phyloP scores from a whole-genome alignment of 1,140 invertebrate species.

The Tetramorium simillimum region DNA sequence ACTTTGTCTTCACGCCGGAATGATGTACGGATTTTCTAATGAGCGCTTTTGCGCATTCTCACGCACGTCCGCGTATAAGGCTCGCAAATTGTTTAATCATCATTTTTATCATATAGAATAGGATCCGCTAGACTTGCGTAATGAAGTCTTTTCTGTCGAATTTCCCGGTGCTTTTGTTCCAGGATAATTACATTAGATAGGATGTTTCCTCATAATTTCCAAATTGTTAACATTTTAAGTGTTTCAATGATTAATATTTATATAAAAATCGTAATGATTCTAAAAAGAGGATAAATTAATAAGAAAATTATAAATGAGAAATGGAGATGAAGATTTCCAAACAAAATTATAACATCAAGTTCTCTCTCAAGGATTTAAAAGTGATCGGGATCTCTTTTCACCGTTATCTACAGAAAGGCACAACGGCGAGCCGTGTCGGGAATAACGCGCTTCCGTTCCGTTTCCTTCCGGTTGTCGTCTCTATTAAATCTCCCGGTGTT shows the following conservation, averaged over 20 bases:
- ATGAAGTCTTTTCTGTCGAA: neutral
- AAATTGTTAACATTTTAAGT: neutral
- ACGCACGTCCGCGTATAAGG: neutral
- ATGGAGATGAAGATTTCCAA: neutral
- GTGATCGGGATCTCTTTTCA: neutral
- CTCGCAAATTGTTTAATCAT: constrained; percentile 20
- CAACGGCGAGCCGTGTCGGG: neutral
- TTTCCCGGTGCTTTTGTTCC: neutral
- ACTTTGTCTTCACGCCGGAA: constrained; percentile 7
- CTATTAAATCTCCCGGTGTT: neutral
- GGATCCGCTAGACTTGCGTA: neutral
- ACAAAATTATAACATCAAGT: neutral
- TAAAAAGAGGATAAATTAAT: neutral
- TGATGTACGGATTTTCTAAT: constrained; percentile 16
- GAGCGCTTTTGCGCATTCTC: neutral
- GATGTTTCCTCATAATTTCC: neutral
- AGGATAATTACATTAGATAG: neutral
- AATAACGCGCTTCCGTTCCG: constrained; percentile 22
- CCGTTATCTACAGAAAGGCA: neutral
- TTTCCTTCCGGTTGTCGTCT: constrained; percentile 17
- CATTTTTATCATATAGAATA: neutral
- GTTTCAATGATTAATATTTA: neutral
- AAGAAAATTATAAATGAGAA: neutral
- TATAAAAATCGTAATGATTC: neutral
- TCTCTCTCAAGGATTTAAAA: neutral